Evolutionary conservation across 2,888 invertebrate genomes (phyloP), one percentile per base, ranked within the genome.

Genomic region (Drosophila mercatorum): DNA sequence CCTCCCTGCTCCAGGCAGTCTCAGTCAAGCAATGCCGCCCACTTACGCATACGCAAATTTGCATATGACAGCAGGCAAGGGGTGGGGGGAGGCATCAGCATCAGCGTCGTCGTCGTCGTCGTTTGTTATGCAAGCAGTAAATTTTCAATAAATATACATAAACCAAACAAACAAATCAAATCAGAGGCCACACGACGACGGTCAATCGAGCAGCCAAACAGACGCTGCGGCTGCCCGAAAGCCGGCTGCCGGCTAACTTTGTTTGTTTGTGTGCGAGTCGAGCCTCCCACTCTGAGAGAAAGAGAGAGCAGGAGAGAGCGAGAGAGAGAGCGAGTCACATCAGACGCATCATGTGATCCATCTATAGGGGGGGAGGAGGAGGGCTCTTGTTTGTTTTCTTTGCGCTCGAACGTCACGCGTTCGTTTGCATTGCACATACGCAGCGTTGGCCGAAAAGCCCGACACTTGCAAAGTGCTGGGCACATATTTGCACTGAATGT

Each of bases 71-170:
- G 68, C 65, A 64, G 60, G 49, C 52, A 26, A 22, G 12, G 3
- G 2, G 22, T 22, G 22, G 22, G 22, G n/a, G 31, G 31, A 34
- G 31, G 41, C 64, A 34, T 8, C 49, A 55, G 53, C 31, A 26
- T 22, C 72, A 34, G 41, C 64, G 10, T 8, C 49, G 53, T 17
- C 17, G 17, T 17, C 49, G 17, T 11, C 69, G 74, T 79, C 79
- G 83, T 75, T 83, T 83, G 83, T 83, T 83, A 83, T 83, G 83
- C 84, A 86, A 84, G 84, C 84, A 85, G 86, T 81, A 86, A 86
- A 85, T 84, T 85, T 86, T 86, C 86, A 85, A 86, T 85, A 85
- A 85, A 85, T 84, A 86, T 86, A 82, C 86, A 81, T 78, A 82
- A 82, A 81, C 60, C 77, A 84, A 51, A 81, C 81, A 83, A 83